A percentile compares a stretch with the other conserved stretches of the same genome.
phyloP scores from a whole-genome alignment of 2,113 vertebrate species.

The Eidolon helvum region DNA sequence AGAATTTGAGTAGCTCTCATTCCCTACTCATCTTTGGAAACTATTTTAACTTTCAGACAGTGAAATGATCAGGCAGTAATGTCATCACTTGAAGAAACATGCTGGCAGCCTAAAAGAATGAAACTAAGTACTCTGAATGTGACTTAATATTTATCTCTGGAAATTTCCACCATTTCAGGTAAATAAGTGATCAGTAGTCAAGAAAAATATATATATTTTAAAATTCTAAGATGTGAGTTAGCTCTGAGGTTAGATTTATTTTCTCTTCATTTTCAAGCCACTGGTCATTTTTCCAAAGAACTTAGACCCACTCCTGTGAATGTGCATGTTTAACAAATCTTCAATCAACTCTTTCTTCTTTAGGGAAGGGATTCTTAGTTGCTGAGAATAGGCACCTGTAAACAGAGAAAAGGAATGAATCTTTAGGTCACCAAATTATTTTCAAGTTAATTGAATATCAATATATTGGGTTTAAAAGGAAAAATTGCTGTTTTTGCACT shows the following conservation, averaged over 20 bases:
- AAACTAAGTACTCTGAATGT: neutral
- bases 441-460: neutral
- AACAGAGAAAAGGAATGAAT: conserved; percentile 50
- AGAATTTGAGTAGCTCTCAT: neutral
- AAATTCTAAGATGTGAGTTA: neutral
- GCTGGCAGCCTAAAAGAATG: neutral
- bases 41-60: neutral
- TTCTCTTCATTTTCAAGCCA: conserved; percentile 73
- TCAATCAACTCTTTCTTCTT: conserved; percentile 82
- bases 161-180: conserved; percentile 25
- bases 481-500: neutral
- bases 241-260: conserved; percentile 33
- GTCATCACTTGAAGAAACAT: neutral
- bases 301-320: conserved; percentile 73
- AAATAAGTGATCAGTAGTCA: neutral
- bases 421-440: neutral
- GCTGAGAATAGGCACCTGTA: conserved; percentile 86
- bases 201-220: neutral
- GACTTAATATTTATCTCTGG: neutral
- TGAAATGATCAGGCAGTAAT: neutral
- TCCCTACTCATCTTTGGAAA: neutral
- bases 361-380: conserved; percentile 76
- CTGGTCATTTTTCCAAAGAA: conserved; percentile 70
- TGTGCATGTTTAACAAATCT: conserved; percentile 82
- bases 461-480: neutral